Conservation (phyloP, 2,113 vertebrate genomes). For the Rostratula benghalensis region DNA sequence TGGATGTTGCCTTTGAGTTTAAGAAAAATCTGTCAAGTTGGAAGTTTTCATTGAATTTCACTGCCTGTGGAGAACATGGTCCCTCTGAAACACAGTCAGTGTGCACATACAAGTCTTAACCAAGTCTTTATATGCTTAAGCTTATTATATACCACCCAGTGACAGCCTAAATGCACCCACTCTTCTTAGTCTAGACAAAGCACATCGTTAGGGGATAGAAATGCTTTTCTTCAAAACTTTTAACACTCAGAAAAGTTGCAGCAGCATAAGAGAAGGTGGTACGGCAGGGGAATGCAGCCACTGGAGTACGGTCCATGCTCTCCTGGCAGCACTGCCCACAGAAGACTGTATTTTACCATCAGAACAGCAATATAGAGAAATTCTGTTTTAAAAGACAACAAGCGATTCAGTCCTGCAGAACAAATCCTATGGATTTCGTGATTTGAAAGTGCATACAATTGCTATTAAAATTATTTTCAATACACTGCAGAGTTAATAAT, state of each 20-base stretch:
- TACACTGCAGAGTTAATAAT: not conserved
- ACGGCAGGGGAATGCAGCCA: not conserved
- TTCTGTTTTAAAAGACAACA: not conserved
- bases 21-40: not conserved
- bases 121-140: not conserved
- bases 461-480: not conserved
- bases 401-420: not conserved
- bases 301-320: not conserved
- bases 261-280: not conserved
- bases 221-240: not conserved
- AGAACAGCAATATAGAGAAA: not conserved
- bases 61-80: not conserved
- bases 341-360: not conserved
- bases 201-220: not conserved
- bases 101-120: not conserved
- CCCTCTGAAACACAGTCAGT: not conserved
- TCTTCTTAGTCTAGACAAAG: not conserved
- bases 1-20: not conserved
- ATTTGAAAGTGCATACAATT: not conserved
- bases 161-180: not conserved
- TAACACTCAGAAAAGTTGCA: not conserved
- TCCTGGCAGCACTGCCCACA: not conserved
- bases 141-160: not conserved
- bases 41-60: not conserved
- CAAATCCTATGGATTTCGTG: not conserved